Conservation (phyloP, 2,797 vertebrate species). For the Kryptopterus vitreolus region DNA sequence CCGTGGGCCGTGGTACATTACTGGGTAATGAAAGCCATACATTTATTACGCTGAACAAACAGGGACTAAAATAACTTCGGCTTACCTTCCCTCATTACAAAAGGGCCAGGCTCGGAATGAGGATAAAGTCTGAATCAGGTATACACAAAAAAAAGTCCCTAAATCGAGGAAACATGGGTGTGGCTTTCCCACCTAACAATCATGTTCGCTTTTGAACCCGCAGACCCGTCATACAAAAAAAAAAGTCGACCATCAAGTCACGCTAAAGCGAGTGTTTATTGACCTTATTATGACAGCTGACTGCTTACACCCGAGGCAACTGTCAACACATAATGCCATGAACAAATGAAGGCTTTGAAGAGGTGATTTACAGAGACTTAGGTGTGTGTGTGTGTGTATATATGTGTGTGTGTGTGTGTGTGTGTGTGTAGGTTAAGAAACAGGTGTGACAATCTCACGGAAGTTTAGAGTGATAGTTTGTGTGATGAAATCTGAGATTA, state of each 20-base stretch:
- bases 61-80: conserved; percentile 64
- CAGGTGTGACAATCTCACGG: conserved; percentile 58
- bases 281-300: conserved; percentile 72
- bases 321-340: conserved; percentile 67
- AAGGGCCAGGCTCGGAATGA: conserved; percentile 65
- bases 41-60: conserved; percentile 71
- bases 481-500: conserved; percentile 58
- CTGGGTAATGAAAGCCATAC: conserved; percentile 60
- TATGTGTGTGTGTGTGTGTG: conserved; percentile 25
- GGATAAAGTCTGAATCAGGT: conserved; percentile 69
- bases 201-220: conserved; percentile 49
- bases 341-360: conserved; percentile 77
- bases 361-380: conserved; percentile 72
- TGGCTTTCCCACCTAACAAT: conserved; percentile 53
- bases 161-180: conserved; percentile 62
- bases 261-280: conserved; percentile 76
- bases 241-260: conserved; percentile 71
- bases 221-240: conserved; percentile 57
- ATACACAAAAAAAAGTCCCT: conserved; percentile 68
- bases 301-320: conserved; percentile 68
- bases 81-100: conserved; percentile 67
- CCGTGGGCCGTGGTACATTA: conserved; percentile 62
- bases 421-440: conserved; percentile 53
- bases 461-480: conserved; percentile 51
- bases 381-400: conserved; percentile 24